Evolutionary conservation across 2,113 vertebrate species (phyloP).

Genomic region (Cricetomys ansorgei): DNA sequence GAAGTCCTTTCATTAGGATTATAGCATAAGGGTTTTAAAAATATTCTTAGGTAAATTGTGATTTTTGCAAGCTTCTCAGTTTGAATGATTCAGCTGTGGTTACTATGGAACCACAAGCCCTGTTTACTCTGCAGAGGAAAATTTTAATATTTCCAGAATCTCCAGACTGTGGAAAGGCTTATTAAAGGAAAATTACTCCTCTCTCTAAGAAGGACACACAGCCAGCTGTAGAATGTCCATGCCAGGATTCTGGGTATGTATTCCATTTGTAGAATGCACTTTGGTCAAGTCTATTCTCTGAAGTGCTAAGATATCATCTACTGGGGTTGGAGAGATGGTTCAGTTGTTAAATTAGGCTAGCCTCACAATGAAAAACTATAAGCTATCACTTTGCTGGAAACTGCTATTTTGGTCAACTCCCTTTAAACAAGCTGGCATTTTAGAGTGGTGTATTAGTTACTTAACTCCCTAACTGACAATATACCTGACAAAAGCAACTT

Average conservation of each 20-base stretch:
- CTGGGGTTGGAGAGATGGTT: neutral
- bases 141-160: constrained; percentile 65
- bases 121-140: constrained; percentile 61
- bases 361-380: neutral
- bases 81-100: constrained; percentile 68
- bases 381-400: neutral
- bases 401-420: neutral
- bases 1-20: constrained; percentile 27
- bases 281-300: neutral
- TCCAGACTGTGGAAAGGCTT: constrained; percentile 69
- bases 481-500: neutral
- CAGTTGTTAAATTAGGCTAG: neutral
- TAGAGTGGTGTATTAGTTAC: neutral
- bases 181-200: constrained; percentile 77
- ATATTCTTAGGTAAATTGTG: constrained; percentile 58
- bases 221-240: neutral
- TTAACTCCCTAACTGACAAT: neutral
- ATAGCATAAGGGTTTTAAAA: neutral
- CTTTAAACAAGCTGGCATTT: neutral
- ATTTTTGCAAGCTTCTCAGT: constrained; percentile 67
- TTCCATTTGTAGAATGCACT: neutral
- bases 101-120: constrained; percentile 69
- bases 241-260: neutral
- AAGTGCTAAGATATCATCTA: constrained; percentile 1
- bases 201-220: neutral